These are phyloP conservation scores for Geotrypetes seraphini DNA, from an alignment of 2,797 vertebrate genomes.

Conservation along the genomic window DNA sequence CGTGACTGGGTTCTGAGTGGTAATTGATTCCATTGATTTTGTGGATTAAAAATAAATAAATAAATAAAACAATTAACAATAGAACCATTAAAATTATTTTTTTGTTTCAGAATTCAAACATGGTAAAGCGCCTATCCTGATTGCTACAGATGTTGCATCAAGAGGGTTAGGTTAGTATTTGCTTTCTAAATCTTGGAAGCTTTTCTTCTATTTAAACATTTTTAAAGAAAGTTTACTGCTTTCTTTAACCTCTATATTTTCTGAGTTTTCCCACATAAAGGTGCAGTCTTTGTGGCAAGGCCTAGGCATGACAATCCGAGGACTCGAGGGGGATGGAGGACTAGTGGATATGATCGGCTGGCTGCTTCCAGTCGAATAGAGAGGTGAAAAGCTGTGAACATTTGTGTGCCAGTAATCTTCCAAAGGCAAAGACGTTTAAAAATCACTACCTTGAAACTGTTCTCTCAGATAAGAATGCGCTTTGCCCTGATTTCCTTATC, in stretches of 20 bases:
- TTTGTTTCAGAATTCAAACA: constrained; percentile 82
- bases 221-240: constrained; percentile 98
- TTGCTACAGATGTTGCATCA: constrained; percentile 94
- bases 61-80: too few species aligned
- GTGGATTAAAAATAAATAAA: too few species aligned
- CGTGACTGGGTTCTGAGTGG: constrained; percentile 97
- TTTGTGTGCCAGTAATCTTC: constrained; percentile 99
- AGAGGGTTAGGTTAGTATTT: constrained; percentile 93
- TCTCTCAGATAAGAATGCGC: constrained; percentile 80
- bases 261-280: constrained; percentile 98
- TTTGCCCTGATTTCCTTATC: constrained; percentile 76
- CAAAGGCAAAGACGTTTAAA: constrained; percentile 83
- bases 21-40: constrained; percentile 14
- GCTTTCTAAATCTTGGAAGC: constrained; percentile 39
- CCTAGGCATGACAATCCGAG: constrained; percentile 99
- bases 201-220: constrained; percentile 33
- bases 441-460: constrained; percentile 64
- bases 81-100: neutral
- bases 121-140: constrained; percentile 94
- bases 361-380: constrained; percentile 98
- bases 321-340: constrained; percentile 98
- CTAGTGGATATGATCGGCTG: constrained; percentile 96
- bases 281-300: constrained; percentile 99
- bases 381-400: constrained; percentile 86
- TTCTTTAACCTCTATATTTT: constrained; percentile 99